Conservation (phyloP, 1,140 invertebrate species). For the Bombus soroeensis region DNA sequence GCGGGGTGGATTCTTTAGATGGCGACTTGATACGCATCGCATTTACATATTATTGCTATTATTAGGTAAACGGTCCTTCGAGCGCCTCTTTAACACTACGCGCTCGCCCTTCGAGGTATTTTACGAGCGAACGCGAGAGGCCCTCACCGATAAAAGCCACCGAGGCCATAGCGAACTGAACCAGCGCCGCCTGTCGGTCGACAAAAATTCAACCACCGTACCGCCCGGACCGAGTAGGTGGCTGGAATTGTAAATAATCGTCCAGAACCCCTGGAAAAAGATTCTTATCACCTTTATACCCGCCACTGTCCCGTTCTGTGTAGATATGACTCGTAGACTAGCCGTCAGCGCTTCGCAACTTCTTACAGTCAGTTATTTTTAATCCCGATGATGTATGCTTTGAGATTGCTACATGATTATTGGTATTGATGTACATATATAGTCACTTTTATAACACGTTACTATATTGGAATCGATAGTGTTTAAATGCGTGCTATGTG, state of each 20-base stretch:
- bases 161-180: slow-evolving; percentile 25
- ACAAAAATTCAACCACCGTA: slow-evolving; percentile 72
- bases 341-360: slow-evolving; percentile 1
- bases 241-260: slow-evolving; percentile 75
- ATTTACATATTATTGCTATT: slow-evolving; percentile 83
- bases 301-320: slow-evolving; percentile 38
- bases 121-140: slow-evolving; percentile 72
- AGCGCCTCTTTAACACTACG: slow-evolving; percentile 80
- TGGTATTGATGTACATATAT: neutral
- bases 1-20: slow-evolving; percentile 80
- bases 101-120: slow-evolving; percentile 75
- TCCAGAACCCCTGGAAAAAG: slow-evolving; percentile 66
- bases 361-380: neutral
- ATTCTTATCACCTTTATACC: slow-evolving; percentile 69
- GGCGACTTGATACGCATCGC: slow-evolving; percentile 80
- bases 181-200: slow-evolving; percentile 54
- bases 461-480: neutral
- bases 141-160: slow-evolving; percentile 61
- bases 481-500: neutral
- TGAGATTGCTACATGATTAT: neutral
- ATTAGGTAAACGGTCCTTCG: slow-evolving; percentile 81
- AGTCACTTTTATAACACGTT: neutral
- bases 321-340: slow-evolving; percentile 24
- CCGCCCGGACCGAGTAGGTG: slow-evolving; percentile 68
- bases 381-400: neutral